Percentiles rank a stretch among this genome's conserved stretches.
phyloP scores from a whole-genome alignment of 2,113 vertebrate genomes.

The Leptosomus discolor region DNA sequence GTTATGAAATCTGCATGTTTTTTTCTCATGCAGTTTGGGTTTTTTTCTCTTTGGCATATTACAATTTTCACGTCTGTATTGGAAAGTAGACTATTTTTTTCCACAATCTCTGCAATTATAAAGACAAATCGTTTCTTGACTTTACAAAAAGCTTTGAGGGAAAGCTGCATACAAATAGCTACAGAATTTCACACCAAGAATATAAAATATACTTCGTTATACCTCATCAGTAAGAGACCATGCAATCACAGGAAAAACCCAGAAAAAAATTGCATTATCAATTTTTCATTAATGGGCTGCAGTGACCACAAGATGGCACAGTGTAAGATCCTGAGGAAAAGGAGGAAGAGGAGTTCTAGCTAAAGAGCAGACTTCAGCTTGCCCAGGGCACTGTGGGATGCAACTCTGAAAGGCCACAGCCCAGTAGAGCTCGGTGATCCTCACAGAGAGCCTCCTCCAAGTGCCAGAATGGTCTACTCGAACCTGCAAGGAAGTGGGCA shows the following conservation, averaged over 20 bases:
- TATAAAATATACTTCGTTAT: not conserved
- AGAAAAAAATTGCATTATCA: no score
- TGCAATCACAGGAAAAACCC: not conserved
- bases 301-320: not conserved
- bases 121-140: not conserved
- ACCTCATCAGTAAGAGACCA: not conserved
- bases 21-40: not conserved
- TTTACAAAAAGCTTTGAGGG: not conserved
- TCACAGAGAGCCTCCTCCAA: not conserved
- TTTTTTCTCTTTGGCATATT: not conserved
- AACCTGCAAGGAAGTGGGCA: not conserved
- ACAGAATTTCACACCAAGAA: not conserved
- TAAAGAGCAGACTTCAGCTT: not conserved
- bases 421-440: not conserved
- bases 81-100: not conserved
- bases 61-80: not conserved
- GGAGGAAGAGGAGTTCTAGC: not conserved
- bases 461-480: not conserved
- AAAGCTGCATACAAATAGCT: slow-evolving; percentile 4
- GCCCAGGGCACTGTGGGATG: not conserved
- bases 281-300: not conserved
- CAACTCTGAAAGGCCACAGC: not conserved
- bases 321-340: not conserved
- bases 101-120: not conserved
- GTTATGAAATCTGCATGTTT: not conserved